phyloP scores from a whole-genome alignment of 2,888 invertebrate genomes.

The Xanthorhoe spadicearia region DNA sequence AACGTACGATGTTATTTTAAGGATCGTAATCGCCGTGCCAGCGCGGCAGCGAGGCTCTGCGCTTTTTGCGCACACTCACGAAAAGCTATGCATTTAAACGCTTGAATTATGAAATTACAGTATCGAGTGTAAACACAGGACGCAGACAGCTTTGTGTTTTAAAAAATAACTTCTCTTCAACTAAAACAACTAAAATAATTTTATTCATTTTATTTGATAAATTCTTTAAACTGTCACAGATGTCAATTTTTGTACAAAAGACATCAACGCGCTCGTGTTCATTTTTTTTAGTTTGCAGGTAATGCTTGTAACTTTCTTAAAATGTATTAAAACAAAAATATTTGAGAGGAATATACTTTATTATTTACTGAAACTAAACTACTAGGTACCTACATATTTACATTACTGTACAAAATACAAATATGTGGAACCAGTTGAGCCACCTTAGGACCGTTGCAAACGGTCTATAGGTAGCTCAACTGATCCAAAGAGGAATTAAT shows the following conservation, averaged over 20 bases:
- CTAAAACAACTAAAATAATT: neutral
- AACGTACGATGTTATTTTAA: slow-evolving; percentile 85
- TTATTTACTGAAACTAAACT: too few relatives aligned
- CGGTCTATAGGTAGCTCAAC: too few relatives aligned
- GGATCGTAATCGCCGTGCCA: slow-evolving; percentile 79
- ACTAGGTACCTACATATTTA: too few relatives aligned
- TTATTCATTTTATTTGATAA: neutral
- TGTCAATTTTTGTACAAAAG: slow-evolving; percentile 15
- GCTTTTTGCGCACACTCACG: slow-evolving; percentile 75
- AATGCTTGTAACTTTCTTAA: neutral
- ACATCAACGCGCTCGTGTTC: slow-evolving; percentile 16
- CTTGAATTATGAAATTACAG: slow-evolving; percentile 84
- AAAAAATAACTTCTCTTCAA: slow-evolving; percentile 2
- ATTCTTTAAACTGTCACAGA: neutral
- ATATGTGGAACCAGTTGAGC: too few relatives aligned
- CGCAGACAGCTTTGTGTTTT: slow-evolving; percentile 47
- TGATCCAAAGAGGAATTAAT: too few relatives aligned
- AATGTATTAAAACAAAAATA: too few relatives aligned
- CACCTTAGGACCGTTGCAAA: too few relatives aligned
- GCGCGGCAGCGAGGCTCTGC: slow-evolving; percentile 71
- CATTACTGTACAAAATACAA: too few relatives aligned
- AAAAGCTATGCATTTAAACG: slow-evolving; percentile 85
- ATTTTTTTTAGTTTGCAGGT: slow-evolving; percentile 1
- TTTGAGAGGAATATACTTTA: too few relatives aligned
- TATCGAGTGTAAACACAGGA: slow-evolving; percentile 78